phyloP scores from a whole-genome alignment of 2,888 invertebrate species.

The Trichopria drosophilae region DNA sequence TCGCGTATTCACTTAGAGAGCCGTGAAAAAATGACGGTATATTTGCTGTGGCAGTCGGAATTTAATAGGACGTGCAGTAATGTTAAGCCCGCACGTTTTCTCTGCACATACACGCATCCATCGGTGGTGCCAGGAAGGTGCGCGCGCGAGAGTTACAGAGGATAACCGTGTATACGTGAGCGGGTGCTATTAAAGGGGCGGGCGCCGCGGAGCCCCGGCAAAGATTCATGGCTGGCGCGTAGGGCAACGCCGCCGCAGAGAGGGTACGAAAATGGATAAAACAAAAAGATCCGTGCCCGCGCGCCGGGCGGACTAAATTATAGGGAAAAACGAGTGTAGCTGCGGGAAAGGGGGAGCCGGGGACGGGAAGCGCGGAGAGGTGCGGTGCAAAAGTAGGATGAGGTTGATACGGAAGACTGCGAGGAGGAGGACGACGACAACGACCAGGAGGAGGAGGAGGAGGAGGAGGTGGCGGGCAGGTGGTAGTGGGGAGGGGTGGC shows the following conservation, averaged over 20 bases:
- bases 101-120: background rate
- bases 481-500: slow-evolving; percentile 50
- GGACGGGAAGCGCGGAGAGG: slow-evolving; percentile 24
- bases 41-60: no score
- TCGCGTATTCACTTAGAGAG: no score
- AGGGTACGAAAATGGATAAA: slow-evolving; percentile 44
- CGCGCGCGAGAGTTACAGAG: slow-evolving; percentile 57
- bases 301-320: slow-evolving; percentile 46
- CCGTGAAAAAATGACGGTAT: no score
- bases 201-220: slow-evolving; percentile 48
- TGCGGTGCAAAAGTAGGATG: slow-evolving; percentile 30
- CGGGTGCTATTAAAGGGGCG: slow-evolving; percentile 60
- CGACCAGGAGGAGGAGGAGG: slow-evolving; percentile 34
- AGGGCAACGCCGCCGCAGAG: slow-evolving; percentile 33
- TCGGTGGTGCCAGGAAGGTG: background rate
- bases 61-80: no score
- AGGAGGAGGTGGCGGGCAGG: slow-evolving; percentile 43
- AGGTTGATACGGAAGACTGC: slow-evolving; percentile 23
- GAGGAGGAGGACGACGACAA: slow-evolving; percentile 26
- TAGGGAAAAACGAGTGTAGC: slow-evolving; percentile 49
- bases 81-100: no score
- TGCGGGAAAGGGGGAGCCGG: slow-evolving; percentile 19
- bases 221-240: slow-evolving; percentile 58
- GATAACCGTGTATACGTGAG: no score
- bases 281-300: slow-evolving; percentile 43